phyloP scores from a whole-genome alignment of 2,797 vertebrate species.

The Acridotheres tristis region DNA sequence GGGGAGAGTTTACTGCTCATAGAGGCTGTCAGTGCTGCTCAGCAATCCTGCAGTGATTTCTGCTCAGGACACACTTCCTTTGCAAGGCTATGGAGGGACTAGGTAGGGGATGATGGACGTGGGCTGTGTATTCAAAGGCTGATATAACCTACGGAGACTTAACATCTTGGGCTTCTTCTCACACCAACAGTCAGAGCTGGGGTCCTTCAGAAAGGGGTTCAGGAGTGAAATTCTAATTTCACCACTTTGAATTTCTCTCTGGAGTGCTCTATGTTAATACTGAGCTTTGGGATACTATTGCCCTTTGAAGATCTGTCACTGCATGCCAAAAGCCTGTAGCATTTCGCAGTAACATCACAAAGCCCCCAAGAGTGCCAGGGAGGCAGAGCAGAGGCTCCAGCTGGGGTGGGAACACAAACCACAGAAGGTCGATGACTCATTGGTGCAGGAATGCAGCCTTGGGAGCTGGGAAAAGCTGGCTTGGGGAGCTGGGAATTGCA shows the following conservation, averaged over 20 bases:
- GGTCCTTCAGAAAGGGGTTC: background rate
- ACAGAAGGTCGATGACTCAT: background rate
- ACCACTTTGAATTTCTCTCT: background rate
- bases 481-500: background rate
- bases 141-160: background rate
- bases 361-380: background rate
- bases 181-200: rapidly evolving
- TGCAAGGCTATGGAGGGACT: background rate
- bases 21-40: background rate
- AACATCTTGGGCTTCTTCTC: background rate
- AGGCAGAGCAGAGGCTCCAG: background rate
- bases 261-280: background rate
- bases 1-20: background rate
- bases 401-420: background rate
- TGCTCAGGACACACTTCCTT: background rate
- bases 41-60: background rate
- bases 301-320: background rate
- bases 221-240: background rate
- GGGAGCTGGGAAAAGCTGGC: background rate
- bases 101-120: background rate
- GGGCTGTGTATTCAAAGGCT: background rate
- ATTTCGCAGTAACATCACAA: background rate
- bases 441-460: background rate
- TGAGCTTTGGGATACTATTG: background rate
- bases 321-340: background rate